These are phyloP conservation scores for Geopemphigus sp. DNA, from an alignment of 1,140 invertebrate species.

Conservation along the genomic window DNA sequence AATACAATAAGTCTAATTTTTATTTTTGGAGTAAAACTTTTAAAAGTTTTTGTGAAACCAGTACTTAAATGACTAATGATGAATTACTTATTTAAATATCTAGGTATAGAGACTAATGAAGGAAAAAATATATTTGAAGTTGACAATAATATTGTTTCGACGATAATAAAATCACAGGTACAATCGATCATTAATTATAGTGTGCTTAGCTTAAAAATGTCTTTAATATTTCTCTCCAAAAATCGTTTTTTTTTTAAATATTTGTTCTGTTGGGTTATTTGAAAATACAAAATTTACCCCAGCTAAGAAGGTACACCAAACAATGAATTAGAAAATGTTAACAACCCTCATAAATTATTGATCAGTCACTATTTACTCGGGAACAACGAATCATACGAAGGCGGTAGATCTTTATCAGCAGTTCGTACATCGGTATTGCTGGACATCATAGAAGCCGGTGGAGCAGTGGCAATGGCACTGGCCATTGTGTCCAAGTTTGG, in stretches of 20 bases:
- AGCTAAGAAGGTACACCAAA: not conserved
- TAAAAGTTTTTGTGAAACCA: not conserved
- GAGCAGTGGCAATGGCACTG: conserved; percentile 50
- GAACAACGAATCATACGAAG: conserved; percentile 54
- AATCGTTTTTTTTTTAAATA: conserved; percentile 64
- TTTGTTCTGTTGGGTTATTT: not conserved
- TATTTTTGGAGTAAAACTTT: not conserved
- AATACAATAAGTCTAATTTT: not conserved
- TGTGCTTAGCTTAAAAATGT: conserved; percentile 98
- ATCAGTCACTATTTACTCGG: conserved; percentile 49
- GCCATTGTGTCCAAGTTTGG: conserved; percentile 48
- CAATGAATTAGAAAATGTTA: conserved; percentile 4
- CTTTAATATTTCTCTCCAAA: conserved; percentile 96
- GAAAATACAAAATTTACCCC: not conserved
- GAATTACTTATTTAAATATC: not conserved
- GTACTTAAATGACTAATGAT: not conserved
- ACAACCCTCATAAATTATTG: conserved; percentile 48
- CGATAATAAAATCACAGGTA: conserved; percentile 69
- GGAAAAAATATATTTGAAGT: not conserved
- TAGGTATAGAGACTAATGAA: not conserved
- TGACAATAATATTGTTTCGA: not conserved
- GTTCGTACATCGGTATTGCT: conserved; percentile 7
- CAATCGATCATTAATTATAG: conserved; percentile 98
- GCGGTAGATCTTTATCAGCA: conserved; percentile 54
- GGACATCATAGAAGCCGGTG: conserved; percentile 30